phyloP scores from a whole-genome alignment of 2,113 vertebrate genomes.

The Scophthalmus maximus region DNA sequence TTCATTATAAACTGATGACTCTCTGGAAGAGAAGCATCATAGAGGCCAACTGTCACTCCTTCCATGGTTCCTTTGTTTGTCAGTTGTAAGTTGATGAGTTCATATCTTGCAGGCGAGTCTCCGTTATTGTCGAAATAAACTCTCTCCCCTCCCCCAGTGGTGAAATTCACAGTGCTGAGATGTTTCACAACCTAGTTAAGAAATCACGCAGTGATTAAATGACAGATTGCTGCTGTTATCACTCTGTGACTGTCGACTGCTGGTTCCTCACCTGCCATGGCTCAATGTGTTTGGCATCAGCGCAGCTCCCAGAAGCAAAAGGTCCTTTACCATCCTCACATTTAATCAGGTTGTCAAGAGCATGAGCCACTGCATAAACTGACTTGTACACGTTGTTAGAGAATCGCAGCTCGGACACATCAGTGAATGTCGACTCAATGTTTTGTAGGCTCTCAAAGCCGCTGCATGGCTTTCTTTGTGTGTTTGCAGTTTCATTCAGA shows the following conservation, averaged over 20 bases:
- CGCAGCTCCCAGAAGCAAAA: constrained; percentile 66
- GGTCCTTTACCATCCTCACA: constrained; percentile 56
- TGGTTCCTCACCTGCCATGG: constrained; percentile 80
- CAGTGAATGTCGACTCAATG: constrained; percentile 76
- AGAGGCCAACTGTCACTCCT: constrained; percentile 75
- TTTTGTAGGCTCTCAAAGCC: constrained; percentile 75
- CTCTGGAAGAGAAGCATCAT: constrained; percentile 78
- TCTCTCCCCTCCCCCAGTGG: constrained; percentile 65
- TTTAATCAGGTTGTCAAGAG: constrained; percentile 75
- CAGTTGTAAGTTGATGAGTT: constrained; percentile 82
- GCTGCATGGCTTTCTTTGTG: constrained; percentile 61
- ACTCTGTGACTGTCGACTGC: not conserved
- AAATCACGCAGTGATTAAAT: not conserved
- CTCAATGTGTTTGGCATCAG: constrained; percentile 57
- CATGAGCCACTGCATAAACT: constrained; percentile 81
- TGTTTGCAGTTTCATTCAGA: constrained; percentile 37
- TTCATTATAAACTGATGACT: constrained; percentile 75
- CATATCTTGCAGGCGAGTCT: constrained; percentile 82
- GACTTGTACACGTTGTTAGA: constrained; percentile 83
- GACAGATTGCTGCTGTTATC: not conserved
- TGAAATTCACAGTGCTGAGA: constrained; percentile 80
- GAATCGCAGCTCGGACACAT: constrained; percentile 79
- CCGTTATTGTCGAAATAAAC: constrained; percentile 81
- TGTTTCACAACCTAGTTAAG: constrained; percentile 72
- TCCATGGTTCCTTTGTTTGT: constrained; percentile 65